These are phyloP conservation scores for Lydus trimaculatus DNA, from an alignment of 2,888 invertebrate species.

Conservation along the genomic window DNA sequence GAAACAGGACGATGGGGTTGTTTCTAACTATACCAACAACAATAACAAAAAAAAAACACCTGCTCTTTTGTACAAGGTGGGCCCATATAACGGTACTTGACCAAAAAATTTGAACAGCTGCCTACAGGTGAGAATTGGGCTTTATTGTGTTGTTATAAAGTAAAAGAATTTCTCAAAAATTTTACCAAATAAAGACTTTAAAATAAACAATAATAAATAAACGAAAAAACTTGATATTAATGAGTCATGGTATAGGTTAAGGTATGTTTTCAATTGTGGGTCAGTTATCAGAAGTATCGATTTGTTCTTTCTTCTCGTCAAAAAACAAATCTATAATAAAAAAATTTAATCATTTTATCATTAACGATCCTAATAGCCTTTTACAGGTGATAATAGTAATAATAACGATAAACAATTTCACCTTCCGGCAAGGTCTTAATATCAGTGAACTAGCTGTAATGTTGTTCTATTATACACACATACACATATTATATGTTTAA, in stretches of 20 bases:
- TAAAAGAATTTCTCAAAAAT: neutral
- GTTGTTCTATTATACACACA: neutral
- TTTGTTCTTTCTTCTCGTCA: neutral
- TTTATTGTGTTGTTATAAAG: too few species aligned
- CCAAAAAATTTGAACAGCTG: conserved; percentile 3
- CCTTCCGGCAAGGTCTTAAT: neutral
- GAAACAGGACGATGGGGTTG: neutral
- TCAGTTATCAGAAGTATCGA: too few species aligned
- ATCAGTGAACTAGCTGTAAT: neutral
- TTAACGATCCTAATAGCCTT: too few species aligned
- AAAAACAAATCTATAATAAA: neutral
- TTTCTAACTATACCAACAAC: neutral
- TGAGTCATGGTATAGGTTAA: neutral
- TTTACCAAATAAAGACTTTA: neutral
- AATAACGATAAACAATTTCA: neutral
- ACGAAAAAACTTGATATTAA: neutral
- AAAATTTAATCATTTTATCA: neutral
- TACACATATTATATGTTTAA: neutral
- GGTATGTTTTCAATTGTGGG: neutral
- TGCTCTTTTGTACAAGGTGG: neutral
- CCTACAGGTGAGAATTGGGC: neutral
- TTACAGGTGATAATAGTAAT: neutral
- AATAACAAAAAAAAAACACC: neutral
- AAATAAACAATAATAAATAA: neutral
- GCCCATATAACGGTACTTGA: neutral